Conservation (phyloP, 1,140 invertebrate genomes). For the Brachystomella parvula region DNA sequence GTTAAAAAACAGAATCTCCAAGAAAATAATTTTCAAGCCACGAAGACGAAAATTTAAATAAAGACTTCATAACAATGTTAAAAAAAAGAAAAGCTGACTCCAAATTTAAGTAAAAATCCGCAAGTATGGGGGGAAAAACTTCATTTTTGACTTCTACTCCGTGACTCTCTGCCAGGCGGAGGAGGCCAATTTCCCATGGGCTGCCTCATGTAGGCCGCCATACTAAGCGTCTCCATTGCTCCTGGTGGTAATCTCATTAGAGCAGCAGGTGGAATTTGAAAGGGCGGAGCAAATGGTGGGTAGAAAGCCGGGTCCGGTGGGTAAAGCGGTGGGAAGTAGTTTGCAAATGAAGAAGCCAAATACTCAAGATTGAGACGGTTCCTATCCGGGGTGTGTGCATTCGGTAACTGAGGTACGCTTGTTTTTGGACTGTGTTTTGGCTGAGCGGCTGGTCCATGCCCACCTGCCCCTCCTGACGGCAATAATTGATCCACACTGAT, state of each 20-base stretch:
- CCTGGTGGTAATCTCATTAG: slow-evolving; percentile 38
- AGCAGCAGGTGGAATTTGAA: slow-evolving; percentile 36
- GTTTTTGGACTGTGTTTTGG: not conserved
- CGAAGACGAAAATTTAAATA: too few species aligned
- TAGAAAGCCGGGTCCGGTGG: slow-evolving; percentile 44
- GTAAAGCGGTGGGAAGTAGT: slow-evolving; percentile 33
- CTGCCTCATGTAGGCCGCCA: slow-evolving; percentile 29
- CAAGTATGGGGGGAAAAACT: not conserved
- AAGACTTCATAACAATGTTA: not conserved
- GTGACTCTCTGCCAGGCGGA: not conserved
- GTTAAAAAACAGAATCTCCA: too few species aligned
- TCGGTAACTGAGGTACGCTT: not conserved
- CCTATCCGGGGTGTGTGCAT: not conserved
- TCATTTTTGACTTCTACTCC: slow-evolving; percentile 1
- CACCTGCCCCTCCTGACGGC: not conserved
- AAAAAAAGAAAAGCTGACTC: not conserved
- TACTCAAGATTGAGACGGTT: not conserved
- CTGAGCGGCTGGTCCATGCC: not conserved
- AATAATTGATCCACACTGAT: not conserved
- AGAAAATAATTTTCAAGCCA: too few species aligned
- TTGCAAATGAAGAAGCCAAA: too few species aligned
- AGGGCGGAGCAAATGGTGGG: slow-evolving; percentile 38
- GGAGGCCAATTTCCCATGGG: not conserved
- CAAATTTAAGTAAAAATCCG: not conserved
- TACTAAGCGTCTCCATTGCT: slow-evolving; percentile 43